These are phyloP conservation scores for Lagorchestes hirsutus DNA, from an alignment of 2,797 vertebrate genomes.

Conservation along the genomic window DNA sequence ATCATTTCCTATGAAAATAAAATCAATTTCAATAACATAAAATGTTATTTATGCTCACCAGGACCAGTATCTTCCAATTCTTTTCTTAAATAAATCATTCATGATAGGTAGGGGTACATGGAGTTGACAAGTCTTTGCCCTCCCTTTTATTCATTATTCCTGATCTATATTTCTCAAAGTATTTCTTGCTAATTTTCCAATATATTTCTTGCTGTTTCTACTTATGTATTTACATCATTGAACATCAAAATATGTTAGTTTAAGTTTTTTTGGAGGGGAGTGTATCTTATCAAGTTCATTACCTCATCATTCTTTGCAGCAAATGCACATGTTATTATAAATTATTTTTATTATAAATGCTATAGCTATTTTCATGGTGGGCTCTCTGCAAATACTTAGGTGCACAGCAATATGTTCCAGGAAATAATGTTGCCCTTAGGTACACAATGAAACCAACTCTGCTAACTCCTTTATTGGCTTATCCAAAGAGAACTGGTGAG, in stretches of 20 bases:
- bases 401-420: background rate
- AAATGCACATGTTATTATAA: background rate
- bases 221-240: background rate
- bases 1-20: background rate
- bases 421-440: background rate
- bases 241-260: background rate
- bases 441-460: background rate
- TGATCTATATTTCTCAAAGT: background rate
- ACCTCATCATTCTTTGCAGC: background rate
- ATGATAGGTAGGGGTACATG: background rate
- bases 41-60: background rate
- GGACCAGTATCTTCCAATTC: background rate
- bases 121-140: background rate
- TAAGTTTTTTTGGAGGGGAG: background rate
- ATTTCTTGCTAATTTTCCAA: background rate
- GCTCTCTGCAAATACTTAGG: background rate
- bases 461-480: background rate
- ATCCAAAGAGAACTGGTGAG: background rate
- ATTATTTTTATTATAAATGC: too few relatives aligned
- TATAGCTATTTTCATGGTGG: background rate
- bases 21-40: background rate
- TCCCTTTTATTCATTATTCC: background rate
- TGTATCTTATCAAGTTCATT: background rate
- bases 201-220: background rate
- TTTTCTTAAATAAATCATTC: background rate